Evolutionary conservation across 2,888 invertebrate genomes (phyloP).

Genomic region (Perizoma affinitatum): DNA sequence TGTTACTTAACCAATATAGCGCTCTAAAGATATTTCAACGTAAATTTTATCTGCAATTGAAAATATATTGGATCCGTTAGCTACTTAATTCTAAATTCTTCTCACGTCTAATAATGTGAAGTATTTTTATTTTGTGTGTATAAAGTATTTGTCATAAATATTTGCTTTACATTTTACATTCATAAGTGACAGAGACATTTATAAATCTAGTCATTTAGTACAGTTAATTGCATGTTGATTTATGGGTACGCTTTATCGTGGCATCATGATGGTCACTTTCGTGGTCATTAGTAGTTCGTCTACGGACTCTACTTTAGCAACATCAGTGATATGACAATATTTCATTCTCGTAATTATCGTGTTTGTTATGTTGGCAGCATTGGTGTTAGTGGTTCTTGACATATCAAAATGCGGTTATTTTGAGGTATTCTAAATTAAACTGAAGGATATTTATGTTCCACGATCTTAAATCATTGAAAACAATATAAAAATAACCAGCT

Average conservation of each 20-base stretch:
- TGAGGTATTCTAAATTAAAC: too few species aligned
- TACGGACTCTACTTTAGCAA: conserved; percentile 7
- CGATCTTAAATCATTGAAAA: too few species aligned
- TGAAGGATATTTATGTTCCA: too few species aligned
- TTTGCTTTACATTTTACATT: conserved; percentile 25
- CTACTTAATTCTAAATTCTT: conserved; percentile 3
- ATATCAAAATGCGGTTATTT: not conserved
- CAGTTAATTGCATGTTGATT: conserved; percentile 42
- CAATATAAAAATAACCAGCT: too few species aligned
- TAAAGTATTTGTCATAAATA: conserved; percentile 13
- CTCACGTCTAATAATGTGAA: conserved; percentile 8
- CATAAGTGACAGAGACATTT: conserved; percentile 30
- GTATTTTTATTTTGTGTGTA: conserved; percentile 3
- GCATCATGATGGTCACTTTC: conserved; percentile 35
- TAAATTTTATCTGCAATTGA: conserved; percentile 30
- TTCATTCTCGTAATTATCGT: conserved; percentile 21
- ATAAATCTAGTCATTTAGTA: conserved; percentile 42
- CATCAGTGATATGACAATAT: conserved; percentile 7
- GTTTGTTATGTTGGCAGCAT: conserved; percentile 22
- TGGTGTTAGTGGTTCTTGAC: conserved; percentile 5
- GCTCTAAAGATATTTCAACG: conserved; percentile 19
- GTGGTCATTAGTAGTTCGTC: conserved; percentile 27
- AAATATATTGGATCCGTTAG: conserved; percentile 24
- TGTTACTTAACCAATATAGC: conserved; percentile 23
- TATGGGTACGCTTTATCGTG: conserved; percentile 38